phyloP scores from a whole-genome alignment of 2,113 vertebrate genomes.

The Lampris megalopsis region DNA sequence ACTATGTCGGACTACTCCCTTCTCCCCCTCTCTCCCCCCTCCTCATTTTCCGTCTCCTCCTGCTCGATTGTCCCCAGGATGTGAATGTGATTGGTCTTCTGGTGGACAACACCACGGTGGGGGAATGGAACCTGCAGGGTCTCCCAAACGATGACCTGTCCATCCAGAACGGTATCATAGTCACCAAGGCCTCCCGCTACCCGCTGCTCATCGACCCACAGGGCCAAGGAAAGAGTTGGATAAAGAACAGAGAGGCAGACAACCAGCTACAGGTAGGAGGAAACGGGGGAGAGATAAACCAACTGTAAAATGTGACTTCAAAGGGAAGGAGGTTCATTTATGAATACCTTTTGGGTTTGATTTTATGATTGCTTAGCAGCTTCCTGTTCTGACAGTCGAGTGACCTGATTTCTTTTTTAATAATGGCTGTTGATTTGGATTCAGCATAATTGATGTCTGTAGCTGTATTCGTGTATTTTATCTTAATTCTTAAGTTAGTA shows the following conservation, averaged over 20 bases:
- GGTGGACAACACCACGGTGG: slow-evolving; percentile 84
- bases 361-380: too few species aligned
- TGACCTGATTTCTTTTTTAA: too few species aligned
- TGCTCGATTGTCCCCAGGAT: slow-evolving; percentile 67
- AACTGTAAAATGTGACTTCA: too few species aligned
- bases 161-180: slow-evolving; percentile 89
- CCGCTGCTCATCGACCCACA: slow-evolving; percentile 90
- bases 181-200: slow-evolving; percentile 86
- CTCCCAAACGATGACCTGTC: slow-evolving; percentile 88
- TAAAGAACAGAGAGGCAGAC: slow-evolving; percentile 86
- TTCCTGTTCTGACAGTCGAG: too few species aligned
- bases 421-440: too few species aligned
- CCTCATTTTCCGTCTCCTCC: too few species aligned
- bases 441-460: too few species aligned
- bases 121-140: slow-evolving; percentile 89
- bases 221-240: slow-evolving; percentile 89
- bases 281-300: neutral
- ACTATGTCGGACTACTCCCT: neutral
- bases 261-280: slow-evolving; percentile 83
- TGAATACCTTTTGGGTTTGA: too few species aligned
- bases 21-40: neutral
- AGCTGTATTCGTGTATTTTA: too few species aligned
- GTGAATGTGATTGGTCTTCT: slow-evolving; percentile 85
- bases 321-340: too few species aligned
- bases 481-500: too few species aligned